Evolutionary conservation across 2,888 invertebrate species (phyloP).

Genomic region (Aporophyla nigra): DNA sequence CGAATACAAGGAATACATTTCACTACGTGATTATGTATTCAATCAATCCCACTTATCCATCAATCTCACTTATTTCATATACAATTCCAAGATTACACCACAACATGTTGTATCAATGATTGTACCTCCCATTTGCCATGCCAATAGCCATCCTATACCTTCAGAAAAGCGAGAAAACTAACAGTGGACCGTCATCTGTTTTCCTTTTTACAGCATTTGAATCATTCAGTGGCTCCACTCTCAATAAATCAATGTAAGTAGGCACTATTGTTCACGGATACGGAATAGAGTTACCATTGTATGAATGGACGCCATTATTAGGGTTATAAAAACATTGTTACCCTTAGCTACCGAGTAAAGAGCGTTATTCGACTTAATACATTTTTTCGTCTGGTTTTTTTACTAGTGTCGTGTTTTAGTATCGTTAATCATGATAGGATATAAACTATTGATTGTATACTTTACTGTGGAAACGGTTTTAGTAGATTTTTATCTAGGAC

Average conservation of each 20-base stretch:
- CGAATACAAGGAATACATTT: conserved; percentile 1
- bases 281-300: conserved; percentile 49
- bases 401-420: conserved; percentile 26
- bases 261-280: conserved; percentile 39
- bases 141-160: conserved; percentile 13
- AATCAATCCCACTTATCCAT: not conserved
- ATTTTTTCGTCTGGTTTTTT: conserved; percentile 26
- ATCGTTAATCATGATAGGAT: conserved; percentile 21
- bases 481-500: conserved; percentile 31
- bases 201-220: conserved; percentile 56
- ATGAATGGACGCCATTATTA: conserved; percentile 57
- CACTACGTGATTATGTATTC: not conserved
- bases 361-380: conserved; percentile 19
- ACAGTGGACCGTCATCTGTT: conserved; percentile 49
- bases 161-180: conserved; percentile 36
- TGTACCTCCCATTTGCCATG: conserved; percentile 16
- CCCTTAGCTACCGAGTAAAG: conserved; percentile 28
- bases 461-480: conserved; percentile 15
- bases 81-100: not conserved
- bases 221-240: conserved; percentile 54
- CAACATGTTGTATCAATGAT: conserved; percentile 13
- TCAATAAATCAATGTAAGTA: conserved; percentile 56
- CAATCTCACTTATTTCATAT: not conserved
- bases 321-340: conserved; percentile 56
- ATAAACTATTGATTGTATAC: conserved; percentile 20